Evolutionary conservation across 1,140 invertebrate genomes (phyloP).

Genomic region (Orius laevigatus): DNA sequence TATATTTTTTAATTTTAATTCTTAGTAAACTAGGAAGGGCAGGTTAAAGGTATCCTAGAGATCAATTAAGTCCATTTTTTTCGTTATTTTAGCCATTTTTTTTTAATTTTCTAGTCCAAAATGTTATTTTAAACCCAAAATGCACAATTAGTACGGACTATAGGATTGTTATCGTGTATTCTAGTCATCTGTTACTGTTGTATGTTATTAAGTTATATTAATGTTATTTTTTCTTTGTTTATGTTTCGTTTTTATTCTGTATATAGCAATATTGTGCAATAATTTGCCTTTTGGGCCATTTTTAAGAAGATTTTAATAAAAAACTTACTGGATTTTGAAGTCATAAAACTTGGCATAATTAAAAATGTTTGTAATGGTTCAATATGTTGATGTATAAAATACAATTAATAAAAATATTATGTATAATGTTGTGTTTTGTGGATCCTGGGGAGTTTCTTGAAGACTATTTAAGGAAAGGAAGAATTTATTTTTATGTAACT

Average conservation of each 20-base stretch:
- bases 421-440: not conserved
- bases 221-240: too few species aligned
- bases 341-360: slow-evolving; percentile 6
- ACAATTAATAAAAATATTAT: slow-evolving; percentile 11
- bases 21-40: slow-evolving; percentile 25
- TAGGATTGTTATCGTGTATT: too few species aligned
- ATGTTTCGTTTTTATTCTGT: slow-evolving; percentile 5
- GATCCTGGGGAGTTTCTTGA: too few species aligned
- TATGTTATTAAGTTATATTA: too few species aligned
- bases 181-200: too few species aligned
- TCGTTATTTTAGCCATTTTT: too few species aligned
- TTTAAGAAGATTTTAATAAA: not conserved
- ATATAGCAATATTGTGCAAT: not conserved
- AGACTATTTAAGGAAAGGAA: too few species aligned
- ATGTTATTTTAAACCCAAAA: too few species aligned
- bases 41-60: slow-evolving; percentile 28
- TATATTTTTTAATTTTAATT: slow-evolving; percentile 14
- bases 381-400: slow-evolving; percentile 17
- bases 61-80: slow-evolving; percentile 6
- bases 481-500: too few species aligned
- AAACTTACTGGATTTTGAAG: not conserved
- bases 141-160: too few species aligned
- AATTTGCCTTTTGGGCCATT: not conserved
- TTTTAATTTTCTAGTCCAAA: too few species aligned
- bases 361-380: slow-evolving; percentile 15